Base-by-base conservation (phyloP, 2,113 vertebrate genomes). In the Lates calcarifer region DNA sequence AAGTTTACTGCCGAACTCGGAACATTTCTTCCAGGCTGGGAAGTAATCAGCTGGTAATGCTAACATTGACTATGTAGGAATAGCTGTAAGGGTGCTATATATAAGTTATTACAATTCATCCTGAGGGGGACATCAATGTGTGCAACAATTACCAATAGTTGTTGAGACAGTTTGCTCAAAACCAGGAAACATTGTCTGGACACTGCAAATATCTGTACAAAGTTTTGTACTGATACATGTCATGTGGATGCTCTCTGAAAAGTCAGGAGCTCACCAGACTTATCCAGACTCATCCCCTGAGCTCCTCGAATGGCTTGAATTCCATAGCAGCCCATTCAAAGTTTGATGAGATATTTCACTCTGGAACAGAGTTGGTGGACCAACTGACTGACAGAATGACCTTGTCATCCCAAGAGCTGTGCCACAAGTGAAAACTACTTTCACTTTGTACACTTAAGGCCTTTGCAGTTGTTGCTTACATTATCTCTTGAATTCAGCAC, bases 401-500 rank as follows among this genome's bases (percentile, higher is more conserved):
- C 70, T 79, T 49, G 47, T 5, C 58, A 11, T 70, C 28, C 14
- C 37, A 37, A 37, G 20, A 56, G 29, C 69, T 1, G 39, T 8
- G 1, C 22, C 2, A 2, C 7, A 29, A 37, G 60, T 64, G 55
- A 47, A 68, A 63, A 53, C n/a, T 31, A n/a, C 45, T 49, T 29
- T 45, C 18, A 17, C 12, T 47, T 18, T 45, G 39, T 51, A n/a
- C 7, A n/a, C 18, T 49, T 15, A 4, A 43, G 15, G 17, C 35
- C 31, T 5, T 6, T 17, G 14, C 29, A 12, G 51, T 62, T 67
- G 66, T 67, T 39, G 22, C 31, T 2, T 0, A 45, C 45, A 26
- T 75, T 78, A 75, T 81, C 69, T 55, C 71, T 45, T 72, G 10
- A 73, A 58, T 77, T 79, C 79, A 72, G 39, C 51, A 13, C 22